phyloP scores from a whole-genome alignment of 2,888 invertebrate species.

The Drosophila neonasuta region DNA sequence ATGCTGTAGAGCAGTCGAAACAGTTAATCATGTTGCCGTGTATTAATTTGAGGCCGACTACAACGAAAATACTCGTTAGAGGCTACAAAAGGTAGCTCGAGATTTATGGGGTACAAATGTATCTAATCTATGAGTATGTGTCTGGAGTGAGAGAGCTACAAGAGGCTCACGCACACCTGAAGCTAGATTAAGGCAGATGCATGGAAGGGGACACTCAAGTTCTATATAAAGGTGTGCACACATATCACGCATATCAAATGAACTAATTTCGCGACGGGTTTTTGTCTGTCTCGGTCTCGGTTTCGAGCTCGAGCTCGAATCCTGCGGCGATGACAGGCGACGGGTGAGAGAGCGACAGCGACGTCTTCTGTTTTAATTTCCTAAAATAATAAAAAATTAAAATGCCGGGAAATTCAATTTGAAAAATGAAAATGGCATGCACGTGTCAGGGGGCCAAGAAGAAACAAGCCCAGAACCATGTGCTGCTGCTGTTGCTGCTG shows the following conservation, averaged over 20 bases:
- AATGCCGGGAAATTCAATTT: slow-evolving; percentile 64
- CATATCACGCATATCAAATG: slow-evolving; percentile 35
- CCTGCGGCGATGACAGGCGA: slow-evolving; percentile 39
- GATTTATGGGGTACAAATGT: slow-evolving; percentile 35
- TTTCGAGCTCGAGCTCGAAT: not conserved
- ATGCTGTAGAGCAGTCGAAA: slow-evolving; percentile 2
- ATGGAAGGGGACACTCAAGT: slow-evolving; percentile 9
- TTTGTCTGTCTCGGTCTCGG: slow-evolving; percentile 6
- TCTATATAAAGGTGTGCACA: not conserved
- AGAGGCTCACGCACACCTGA: slow-evolving; percentile 2
- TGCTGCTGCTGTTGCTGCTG: slow-evolving; percentile 10
- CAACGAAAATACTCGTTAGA: not conserved
- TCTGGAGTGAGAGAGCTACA: not conserved
- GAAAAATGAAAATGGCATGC: slow-evolving; percentile 46
- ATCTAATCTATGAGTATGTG: slow-evolving; percentile 15
- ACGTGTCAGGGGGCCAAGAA: not conserved
- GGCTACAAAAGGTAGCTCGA: slow-evolving; percentile 10
- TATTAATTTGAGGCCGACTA: slow-evolving; percentile 33
- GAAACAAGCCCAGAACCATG: slow-evolving; percentile 9
- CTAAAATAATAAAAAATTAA: slow-evolving; percentile 61
- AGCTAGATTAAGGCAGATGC: slow-evolving; percentile 12
- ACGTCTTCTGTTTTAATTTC: slow-evolving; percentile 50
- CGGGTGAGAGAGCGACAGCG: slow-evolving; percentile 8
- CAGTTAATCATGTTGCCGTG: slow-evolving; percentile 39
- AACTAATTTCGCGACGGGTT: slow-evolving; percentile 44